These are phyloP conservation scores for Drosophila littoralis DNA, from an alignment of 1,140 invertebrate genomes.

Conservation along the genomic window DNA sequence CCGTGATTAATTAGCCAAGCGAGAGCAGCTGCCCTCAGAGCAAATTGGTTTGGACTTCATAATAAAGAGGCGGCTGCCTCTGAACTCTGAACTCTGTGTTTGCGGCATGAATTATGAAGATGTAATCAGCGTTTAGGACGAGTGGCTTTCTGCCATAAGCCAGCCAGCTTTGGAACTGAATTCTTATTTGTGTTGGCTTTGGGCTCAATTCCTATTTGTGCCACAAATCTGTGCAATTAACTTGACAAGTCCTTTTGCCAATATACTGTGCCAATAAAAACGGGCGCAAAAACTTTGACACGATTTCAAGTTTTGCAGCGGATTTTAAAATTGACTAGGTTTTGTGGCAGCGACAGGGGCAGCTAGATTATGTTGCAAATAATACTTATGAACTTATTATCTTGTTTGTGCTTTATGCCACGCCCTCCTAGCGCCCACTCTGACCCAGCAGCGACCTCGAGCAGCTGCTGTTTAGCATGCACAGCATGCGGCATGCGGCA, in stretches of 20 bases:
- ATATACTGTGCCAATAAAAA: slow-evolving; percentile 56
- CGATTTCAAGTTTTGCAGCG: slow-evolving; percentile 56
- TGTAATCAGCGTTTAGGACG: slow-evolving; percentile 13
- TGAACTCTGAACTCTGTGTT: slow-evolving; percentile 4
- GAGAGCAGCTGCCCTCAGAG: slow-evolving; percentile 4
- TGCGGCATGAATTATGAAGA: slow-evolving; percentile 31
- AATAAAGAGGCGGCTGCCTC: slow-evolving; percentile 14
- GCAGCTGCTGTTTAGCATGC: slow-evolving; percentile 65
- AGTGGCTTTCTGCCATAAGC: slow-evolving; percentile 4
- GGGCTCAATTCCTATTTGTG: slow-evolving; percentile 36
- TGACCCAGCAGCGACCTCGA: slow-evolving; percentile 27
- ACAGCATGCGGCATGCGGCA: slow-evolving; percentile 62
- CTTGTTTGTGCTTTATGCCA: slow-evolving; percentile 72
- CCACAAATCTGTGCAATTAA: slow-evolving; percentile 69
- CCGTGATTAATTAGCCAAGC: slow-evolving; percentile 53
- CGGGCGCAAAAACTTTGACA: slow-evolving; percentile 63
- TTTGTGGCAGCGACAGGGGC: not conserved
- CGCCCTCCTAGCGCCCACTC: slow-evolving; percentile 13
- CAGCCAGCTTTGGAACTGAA: slow-evolving; percentile 5
- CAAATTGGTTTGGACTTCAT: slow-evolving; percentile 20
- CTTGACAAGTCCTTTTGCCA: slow-evolving; percentile 44
- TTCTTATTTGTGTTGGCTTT: not conserved
- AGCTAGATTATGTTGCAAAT: slow-evolving; percentile 74
- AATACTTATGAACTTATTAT: slow-evolving; percentile 83
- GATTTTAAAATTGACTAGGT: slow-evolving; percentile 74